A percentile compares a stretch with the other conserved stretches of the same genome.
Evolutionary conservation across 2,797 vertebrate species (phyloP).

Genomic region (Phyllotis vaccarum): DNA sequence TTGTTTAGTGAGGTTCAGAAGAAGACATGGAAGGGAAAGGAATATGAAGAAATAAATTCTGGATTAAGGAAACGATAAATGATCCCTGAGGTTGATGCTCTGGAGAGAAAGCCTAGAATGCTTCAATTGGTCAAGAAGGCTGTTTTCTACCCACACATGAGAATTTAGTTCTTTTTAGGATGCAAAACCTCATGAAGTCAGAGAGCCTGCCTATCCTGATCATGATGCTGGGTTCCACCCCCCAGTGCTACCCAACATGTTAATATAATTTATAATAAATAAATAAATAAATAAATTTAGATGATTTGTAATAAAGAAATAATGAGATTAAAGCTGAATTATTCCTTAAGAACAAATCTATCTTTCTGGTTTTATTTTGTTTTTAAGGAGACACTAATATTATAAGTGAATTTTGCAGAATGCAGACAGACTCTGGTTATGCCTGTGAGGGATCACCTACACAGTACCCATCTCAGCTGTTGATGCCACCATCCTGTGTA

Average conservation of each 20-base stretch:
- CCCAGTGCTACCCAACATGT: background rate
- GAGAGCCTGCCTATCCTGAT: background rate
- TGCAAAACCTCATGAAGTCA: background rate
- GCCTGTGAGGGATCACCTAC: background rate
- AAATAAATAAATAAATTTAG: background rate
- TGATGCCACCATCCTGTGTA: background rate
- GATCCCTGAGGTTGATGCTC: background rate
- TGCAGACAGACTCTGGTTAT: background rate
- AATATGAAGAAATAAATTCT: background rate
- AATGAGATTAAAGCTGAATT: background rate
- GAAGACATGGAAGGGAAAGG: background rate
- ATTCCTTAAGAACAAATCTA: background rate
- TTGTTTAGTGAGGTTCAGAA: background rate
- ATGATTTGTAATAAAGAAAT: constrained; percentile 7
- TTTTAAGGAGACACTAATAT: background rate
- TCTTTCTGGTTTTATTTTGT: background rate
- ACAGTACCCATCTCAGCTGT: background rate
- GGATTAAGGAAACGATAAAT: background rate
- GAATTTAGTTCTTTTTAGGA: background rate
- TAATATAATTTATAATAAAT: background rate
- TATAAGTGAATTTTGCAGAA: background rate
- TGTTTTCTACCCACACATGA: background rate
- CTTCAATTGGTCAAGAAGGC: background rate
- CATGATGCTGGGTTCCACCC: background rate
- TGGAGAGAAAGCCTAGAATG: background rate